Conservation (phyloP, 2,888 invertebrate species). For the Xanthia togata region DNA sequence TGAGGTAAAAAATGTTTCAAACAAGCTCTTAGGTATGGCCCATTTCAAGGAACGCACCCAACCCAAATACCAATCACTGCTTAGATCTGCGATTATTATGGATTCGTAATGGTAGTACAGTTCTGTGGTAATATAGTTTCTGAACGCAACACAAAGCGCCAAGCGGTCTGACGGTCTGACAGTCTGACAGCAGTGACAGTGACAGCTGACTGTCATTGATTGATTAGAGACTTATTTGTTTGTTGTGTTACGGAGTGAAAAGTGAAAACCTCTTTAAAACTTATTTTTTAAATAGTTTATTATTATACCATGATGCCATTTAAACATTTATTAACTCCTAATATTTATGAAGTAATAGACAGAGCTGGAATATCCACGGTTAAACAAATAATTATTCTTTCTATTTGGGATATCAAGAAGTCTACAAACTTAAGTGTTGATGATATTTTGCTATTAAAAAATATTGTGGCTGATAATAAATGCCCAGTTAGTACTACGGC, state of each 20-base stretch:
- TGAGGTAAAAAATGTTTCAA: too few relatives aligned
- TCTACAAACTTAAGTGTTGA: constrained; percentile 78
- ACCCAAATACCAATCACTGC: too few relatives aligned
- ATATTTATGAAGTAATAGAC: constrained; percentile 78
- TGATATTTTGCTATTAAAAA: constrained; percentile 80
- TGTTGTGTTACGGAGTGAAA: not conserved
- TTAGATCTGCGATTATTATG: too few relatives aligned
- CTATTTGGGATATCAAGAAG: constrained; percentile 82
- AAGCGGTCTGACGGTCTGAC: too few relatives aligned
- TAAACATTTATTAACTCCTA: constrained; percentile 72
- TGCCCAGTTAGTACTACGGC: constrained; percentile 72
- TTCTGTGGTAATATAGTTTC: too few relatives aligned
- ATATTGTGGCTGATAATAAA: constrained; percentile 73
- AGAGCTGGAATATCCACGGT: constrained; percentile 79
- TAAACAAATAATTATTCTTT: constrained; percentile 79
- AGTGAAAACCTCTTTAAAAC: not conserved
- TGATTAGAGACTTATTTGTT: too few relatives aligned
- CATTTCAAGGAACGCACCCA: too few relatives aligned
- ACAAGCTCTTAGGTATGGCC: too few relatives aligned
- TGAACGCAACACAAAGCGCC: too few relatives aligned
- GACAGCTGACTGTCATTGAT: too few relatives aligned
- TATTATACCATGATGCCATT: constrained; percentile 35
- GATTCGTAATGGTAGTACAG: too few relatives aligned
- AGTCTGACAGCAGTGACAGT: too few relatives aligned
- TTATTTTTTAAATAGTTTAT: not conserved